These are phyloP conservation scores for Phycodurus eques DNA, from an alignment of 2,113 vertebrate species.

Conservation along the genomic window DNA sequence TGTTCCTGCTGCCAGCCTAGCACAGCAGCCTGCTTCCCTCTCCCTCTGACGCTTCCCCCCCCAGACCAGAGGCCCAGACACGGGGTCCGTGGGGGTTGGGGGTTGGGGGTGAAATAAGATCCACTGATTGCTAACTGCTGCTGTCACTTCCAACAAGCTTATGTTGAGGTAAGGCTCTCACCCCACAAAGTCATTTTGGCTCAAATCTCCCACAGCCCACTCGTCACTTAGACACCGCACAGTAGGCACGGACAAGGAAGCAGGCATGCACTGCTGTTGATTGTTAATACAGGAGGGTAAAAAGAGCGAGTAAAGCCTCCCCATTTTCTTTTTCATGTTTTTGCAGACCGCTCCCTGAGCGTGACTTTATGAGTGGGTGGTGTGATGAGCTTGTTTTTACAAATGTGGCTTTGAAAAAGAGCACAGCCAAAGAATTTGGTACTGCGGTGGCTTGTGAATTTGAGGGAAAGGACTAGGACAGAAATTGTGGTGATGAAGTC, in stretches of 20 bases:
- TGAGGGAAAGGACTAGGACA: slow-evolving; percentile 51
- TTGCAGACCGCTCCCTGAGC: slow-evolving; percentile 50
- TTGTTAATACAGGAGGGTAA: slow-evolving; percentile 33
- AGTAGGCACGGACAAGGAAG: slow-evolving; percentile 56
- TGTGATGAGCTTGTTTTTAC: slow-evolving; percentile 69
- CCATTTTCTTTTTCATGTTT: slow-evolving; percentile 43
- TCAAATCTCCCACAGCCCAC: slow-evolving; percentile 49
- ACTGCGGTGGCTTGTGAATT: slow-evolving; percentile 72
- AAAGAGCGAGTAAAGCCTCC: slow-evolving; percentile 19
- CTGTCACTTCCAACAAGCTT: slow-evolving; percentile 68
- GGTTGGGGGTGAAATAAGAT: slow-evolving; percentile 58
- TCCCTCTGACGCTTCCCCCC: slow-evolving; percentile 28
- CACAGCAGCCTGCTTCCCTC: slow-evolving; percentile 71
- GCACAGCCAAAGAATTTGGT: slow-evolving; percentile 72
- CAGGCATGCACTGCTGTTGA: slow-evolving; percentile 49
- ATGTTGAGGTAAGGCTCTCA: slow-evolving; percentile 61
- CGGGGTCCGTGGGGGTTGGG: slow-evolving; percentile 56
- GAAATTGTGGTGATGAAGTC: slow-evolving; percentile 69
- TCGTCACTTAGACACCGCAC: slow-evolving; percentile 54
- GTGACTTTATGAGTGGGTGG: slow-evolving; percentile 72
- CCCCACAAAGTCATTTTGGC: slow-evolving; percentile 65
- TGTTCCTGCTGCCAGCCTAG: slow-evolving; percentile 81
- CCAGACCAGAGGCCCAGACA: slow-evolving; percentile 71
- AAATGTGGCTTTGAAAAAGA: slow-evolving; percentile 73
- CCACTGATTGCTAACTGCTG: slow-evolving; percentile 68